Conservation (phyloP, 2,797 vertebrate genomes). For the Urophycis tenuis region DNA sequence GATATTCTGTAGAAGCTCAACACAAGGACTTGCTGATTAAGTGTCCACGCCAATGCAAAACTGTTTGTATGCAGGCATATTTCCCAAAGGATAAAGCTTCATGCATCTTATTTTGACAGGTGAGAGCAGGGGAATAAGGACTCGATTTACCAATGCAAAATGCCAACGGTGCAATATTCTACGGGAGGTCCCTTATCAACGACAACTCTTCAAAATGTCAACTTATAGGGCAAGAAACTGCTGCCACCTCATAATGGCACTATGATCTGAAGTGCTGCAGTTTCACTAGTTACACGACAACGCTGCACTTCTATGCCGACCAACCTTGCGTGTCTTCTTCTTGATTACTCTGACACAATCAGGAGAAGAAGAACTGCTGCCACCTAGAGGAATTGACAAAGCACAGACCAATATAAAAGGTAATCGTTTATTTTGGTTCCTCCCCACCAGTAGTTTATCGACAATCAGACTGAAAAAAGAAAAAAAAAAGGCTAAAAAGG, state of each 20-base stretch:
- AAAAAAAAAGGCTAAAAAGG: constrained; percentile 59
- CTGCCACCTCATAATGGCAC: not conserved
- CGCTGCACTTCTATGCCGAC: not conserved
- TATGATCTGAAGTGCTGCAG: not conserved
- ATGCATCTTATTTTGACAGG: constrained; percentile 43
- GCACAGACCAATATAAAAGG: constrained; percentile 56
- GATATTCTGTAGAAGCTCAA: not conserved
- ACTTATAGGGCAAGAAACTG: not conserved
- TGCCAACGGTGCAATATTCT: not conserved
- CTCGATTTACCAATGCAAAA: constrained; percentile 1
- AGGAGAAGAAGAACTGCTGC: not conserved
- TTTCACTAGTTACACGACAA: not conserved
- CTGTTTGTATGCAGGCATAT: constrained; percentile 36
- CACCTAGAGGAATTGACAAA: constrained; percentile 23
- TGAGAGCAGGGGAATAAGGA: constrained; percentile 19
- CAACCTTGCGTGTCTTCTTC: not conserved
- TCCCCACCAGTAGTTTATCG: constrained; percentile 69
- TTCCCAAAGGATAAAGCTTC: constrained; percentile 28
- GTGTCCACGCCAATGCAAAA: not conserved
- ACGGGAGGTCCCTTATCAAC: not conserved
- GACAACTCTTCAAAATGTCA: not conserved
- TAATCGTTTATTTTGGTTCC: constrained; percentile 71
- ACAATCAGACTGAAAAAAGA: constrained; percentile 68
- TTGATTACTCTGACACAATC: not conserved
- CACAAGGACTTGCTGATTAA: not conserved